These are phyloP conservation scores for Eilema depressum DNA, from an alignment of 2,888 invertebrate species.

Conservation along the genomic window DNA sequence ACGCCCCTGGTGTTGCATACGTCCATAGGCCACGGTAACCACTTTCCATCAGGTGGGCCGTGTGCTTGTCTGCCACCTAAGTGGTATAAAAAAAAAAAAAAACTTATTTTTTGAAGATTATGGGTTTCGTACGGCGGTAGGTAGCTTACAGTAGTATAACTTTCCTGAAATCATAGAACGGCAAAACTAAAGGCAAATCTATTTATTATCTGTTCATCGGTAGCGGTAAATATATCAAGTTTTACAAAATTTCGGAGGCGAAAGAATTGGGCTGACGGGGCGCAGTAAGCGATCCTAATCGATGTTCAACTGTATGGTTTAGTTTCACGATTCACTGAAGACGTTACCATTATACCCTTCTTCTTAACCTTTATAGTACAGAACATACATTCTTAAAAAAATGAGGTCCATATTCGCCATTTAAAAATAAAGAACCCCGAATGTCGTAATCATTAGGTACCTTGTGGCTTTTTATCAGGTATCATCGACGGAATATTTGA, in stretches of 20 bases:
- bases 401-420: not conserved
- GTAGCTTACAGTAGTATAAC: conserved; percentile 21
- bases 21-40: too few species aligned
- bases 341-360: conserved; percentile 47
- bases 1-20: too few species aligned
- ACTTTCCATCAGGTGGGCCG: too few species aligned
- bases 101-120: conserved; percentile 17
- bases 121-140: conserved; percentile 7
- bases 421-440: conserved; percentile 1
- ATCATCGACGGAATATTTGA: conserved; percentile 35
- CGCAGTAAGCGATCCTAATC: conserved; percentile 81
- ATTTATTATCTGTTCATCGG: conserved; percentile 75
- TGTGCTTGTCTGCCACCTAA: too few species aligned
- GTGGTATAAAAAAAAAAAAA: too few species aligned
- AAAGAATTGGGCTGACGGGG: conserved; percentile 75
- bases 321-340: conserved; percentile 73
- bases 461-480: conserved; percentile 49
- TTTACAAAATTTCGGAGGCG: conserved; percentile 69
- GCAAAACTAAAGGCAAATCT: conserved; percentile 24
- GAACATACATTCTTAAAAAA: conserved; percentile 2
- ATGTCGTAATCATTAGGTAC: conserved; percentile 30
- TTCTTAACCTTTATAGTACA: conserved; percentile 2
- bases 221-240: conserved; percentile 79
- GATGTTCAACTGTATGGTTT: conserved; percentile 67
- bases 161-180: conserved; percentile 40